Evolutionary conservation across 2,888 invertebrate genomes (phyloP), one percentile per base, ranked within the genome.

Genomic region (Linnaemya tessellans): DNA sequence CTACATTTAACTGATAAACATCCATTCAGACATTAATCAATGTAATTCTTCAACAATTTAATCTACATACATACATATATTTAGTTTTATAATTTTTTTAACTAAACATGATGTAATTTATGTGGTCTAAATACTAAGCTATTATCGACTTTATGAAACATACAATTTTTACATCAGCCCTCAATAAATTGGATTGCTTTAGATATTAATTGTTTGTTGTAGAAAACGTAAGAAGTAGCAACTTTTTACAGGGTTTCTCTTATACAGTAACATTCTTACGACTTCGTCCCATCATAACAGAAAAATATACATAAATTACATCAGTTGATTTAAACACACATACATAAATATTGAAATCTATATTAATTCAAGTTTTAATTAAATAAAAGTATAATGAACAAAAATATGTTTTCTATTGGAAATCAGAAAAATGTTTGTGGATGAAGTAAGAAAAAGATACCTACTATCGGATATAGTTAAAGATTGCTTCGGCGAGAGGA

Each of bases 351-450:
- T 80, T 46, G 22, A 71, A 80, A 71, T 38, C 35, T 71, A 80
- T 71, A 64, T 71, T 71, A 80, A 71, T 46, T 56, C 15, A 65
- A 70, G 51, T 79, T 78, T 78, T 78, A 58, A 78, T 25, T 58
- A 62, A 79, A 80, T 46, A 56, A 67, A 58, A 67, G n/a, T 62
- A 65, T n/a, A 38, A 65, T 30, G n/a, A 65, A 65, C 46, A 46
- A 49, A 22, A 65, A 11, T 11, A 13, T 11, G 11, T 41, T 41
- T 41, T 18, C 9, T 46, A 9, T 15, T 46, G 4, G 18, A 30
- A 30, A 30, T 30, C 30, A 30, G n/a, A n/a, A n/a, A 30, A 2
- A 30, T 30, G 30, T 30, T 2, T 30, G 5, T 30, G 5, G 3
- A 30, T 30, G 2, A 3, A 30, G 2, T 30, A 30, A 30, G 5